These are phyloP conservation scores for Chalcosyrphus nemorum DNA, from an alignment of 2,888 invertebrate species.

Conservation along the genomic window DNA sequence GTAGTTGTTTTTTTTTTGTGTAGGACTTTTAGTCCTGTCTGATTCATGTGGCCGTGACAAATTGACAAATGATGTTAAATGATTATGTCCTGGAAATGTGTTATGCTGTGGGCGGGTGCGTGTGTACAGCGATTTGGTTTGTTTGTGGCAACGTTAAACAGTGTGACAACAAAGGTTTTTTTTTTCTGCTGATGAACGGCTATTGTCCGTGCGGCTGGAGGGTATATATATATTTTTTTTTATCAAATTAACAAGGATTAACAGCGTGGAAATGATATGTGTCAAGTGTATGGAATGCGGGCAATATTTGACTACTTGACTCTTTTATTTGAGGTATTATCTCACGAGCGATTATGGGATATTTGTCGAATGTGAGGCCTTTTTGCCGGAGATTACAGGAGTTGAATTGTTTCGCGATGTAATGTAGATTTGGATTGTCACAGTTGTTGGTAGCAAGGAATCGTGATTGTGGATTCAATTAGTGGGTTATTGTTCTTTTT, in stretches of 20 bases:
- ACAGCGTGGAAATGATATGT: constrained; percentile 17
- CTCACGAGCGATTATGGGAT: background rate
- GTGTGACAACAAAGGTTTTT: constrained; percentile 29
- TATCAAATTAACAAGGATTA: constrained; percentile 36
- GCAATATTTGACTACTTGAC: background rate
- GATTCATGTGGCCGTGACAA: constrained; percentile 61
- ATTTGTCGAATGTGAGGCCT: background rate
- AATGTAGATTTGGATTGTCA: background rate
- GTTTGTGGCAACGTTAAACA: constrained; percentile 26
- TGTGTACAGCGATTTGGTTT: constrained; percentile 24
- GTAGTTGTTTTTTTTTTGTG: constrained; percentile 13
- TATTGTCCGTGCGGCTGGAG: background rate
- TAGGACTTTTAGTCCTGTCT: constrained; percentile 18
- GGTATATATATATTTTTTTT: constrained; percentile 6
- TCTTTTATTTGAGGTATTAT: background rate
- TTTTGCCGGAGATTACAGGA: background rate
- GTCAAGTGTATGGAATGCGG: constrained; percentile 12
- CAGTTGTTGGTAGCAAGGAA: background rate
- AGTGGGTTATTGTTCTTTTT: no score
- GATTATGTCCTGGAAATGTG: constrained; percentile 57
- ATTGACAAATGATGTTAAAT: constrained; percentile 68
- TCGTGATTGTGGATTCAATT: background rate
- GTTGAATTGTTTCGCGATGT: background rate
- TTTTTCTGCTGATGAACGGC: constrained; percentile 3
- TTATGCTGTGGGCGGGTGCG: constrained; percentile 10